Base-by-base conservation (phyloP, 2,797 vertebrate genomes). In the Botia almorhae region DNA sequence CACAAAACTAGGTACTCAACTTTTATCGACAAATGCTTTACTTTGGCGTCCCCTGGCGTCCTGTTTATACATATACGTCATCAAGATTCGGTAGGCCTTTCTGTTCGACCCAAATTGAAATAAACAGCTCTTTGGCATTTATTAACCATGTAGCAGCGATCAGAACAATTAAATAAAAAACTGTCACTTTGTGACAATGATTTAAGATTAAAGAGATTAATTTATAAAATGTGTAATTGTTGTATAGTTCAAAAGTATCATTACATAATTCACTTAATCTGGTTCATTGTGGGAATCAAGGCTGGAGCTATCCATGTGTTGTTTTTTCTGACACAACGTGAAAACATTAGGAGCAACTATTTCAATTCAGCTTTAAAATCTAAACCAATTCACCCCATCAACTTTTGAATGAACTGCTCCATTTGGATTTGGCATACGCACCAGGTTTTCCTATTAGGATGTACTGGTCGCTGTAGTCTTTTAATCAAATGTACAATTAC, bases 401-500 rank as follows among this genome's bases (percentile, higher is more conserved):
- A 64, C 50, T 70, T 76, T 69, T 75, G 58, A 84, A 86, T 74
- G 74, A 80, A 78, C 43, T 71, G 48, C 77, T 74, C 39, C 53
- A 36, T 67, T 82, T 55, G 63, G 69, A 77, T 58, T 67, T 69
- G 68, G 3, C 36, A 13, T 63, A n/a, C n/a, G 51, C 58, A 48
- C 16, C n/a, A 23, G 46, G 48, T 55, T 82, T 60, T 58, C 11
- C 64, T n/a, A 0, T 43, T 12, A 67, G 46, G 50, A 23, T 39
- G 23, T 65, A 13, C 48, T 81, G 89, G 89, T 77, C 81, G 7
- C 73, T 86, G 87, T 89, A 89, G 88, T 89, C 46, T 79, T 68
- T 60, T 48, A 48, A 2, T 43, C 21, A 0, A 4, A 2, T 33
- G 17, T 19, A 14, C 1, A 1, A 2, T 7, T 16, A 16, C 14